These are phyloP conservation scores for Momotus momota DNA, from an alignment of 2,797 vertebrate genomes.

Conservation along the genomic window DNA sequence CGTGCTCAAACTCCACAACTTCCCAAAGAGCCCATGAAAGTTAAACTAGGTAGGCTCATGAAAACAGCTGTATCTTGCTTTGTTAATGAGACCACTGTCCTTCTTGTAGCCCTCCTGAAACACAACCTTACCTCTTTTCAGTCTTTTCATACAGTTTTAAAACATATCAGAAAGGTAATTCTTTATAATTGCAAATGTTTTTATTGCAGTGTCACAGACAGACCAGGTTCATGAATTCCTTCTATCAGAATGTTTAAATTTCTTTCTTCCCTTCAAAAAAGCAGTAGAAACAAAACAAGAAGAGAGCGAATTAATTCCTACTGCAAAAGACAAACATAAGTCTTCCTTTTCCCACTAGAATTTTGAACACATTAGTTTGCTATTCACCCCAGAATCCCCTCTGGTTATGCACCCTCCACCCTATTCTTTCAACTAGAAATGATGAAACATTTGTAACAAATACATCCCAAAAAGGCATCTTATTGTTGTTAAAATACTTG, in stretches of 20 bases:
- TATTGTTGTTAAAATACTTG: slow-evolving; percentile 13
- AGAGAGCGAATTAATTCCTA: neutral
- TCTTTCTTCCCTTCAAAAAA: neutral
- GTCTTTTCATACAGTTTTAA: neutral
- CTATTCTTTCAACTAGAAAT: neutral
- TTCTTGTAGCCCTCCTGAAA: neutral
- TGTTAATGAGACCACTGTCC: neutral
- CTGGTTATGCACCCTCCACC: neutral
- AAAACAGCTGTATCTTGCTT: neutral
- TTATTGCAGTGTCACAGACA: neutral
- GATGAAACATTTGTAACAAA: slow-evolving; percentile 15
- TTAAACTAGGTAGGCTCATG: neutral
- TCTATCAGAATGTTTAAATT: neutral
- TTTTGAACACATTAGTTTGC: neutral
- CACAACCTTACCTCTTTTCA: neutral
- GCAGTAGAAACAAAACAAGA: neutral
- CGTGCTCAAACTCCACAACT: neutral
- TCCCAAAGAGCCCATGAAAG: neutral
- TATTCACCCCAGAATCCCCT: neutral
- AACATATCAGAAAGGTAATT: neutral
- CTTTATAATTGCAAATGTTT: neutral
- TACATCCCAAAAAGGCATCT: neutral
- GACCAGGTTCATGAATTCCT: neutral
- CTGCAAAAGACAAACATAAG: neutral
- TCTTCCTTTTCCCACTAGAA: neutral